These are phyloP conservation scores for Lochmaea crataegi DNA, from an alignment of 2,888 invertebrate genomes.

Conservation along the genomic window DNA sequence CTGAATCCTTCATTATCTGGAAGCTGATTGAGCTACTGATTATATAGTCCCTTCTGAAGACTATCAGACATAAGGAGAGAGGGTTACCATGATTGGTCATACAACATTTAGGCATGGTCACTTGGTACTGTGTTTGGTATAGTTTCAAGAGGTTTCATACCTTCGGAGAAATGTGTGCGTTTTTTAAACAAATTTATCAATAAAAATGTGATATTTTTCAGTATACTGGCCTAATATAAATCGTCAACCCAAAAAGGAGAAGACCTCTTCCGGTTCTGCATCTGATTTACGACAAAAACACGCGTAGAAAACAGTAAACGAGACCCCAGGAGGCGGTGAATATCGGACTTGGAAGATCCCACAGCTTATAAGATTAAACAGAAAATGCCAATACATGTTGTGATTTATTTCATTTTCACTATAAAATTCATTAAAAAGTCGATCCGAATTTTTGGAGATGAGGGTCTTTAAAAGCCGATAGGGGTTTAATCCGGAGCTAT, in stretches of 20 bases:
- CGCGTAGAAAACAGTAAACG: constrained; percentile 58
- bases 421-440: constrained; percentile 41
- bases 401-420: constrained; percentile 39
- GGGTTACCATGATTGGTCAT: too few relatives aligned
- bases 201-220: constrained; percentile 45
- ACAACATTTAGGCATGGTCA: too few relatives aligned
- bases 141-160: too few relatives aligned
- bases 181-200: too few relatives aligned
- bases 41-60: too few relatives aligned
- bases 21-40: too few relatives aligned
- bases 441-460: constrained; percentile 27
- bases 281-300: constrained; percentile 63
- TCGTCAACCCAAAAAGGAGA: constrained; percentile 59
- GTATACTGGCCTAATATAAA: constrained; percentile 59
- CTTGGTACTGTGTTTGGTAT: too few relatives aligned
- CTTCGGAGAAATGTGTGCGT: too few relatives aligned
- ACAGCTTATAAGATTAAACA: constrained; percentile 38
- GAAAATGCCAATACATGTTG: constrained; percentile 40
- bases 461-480: constrained; percentile 14
- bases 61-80: too few relatives aligned
- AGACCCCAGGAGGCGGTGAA: constrained; percentile 52
- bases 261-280: constrained; percentile 56
- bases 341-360: constrained; percentile 38
- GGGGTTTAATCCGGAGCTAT: not conserved
- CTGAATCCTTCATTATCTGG: too few relatives aligned